Percentiles rank a stretch among this genome's conserved stretches.
These are phyloP conservation scores for Pocillopora grandis DNA, from an alignment of 92 coral and sea anemone species.

Conservation along the genomic window DNA sequence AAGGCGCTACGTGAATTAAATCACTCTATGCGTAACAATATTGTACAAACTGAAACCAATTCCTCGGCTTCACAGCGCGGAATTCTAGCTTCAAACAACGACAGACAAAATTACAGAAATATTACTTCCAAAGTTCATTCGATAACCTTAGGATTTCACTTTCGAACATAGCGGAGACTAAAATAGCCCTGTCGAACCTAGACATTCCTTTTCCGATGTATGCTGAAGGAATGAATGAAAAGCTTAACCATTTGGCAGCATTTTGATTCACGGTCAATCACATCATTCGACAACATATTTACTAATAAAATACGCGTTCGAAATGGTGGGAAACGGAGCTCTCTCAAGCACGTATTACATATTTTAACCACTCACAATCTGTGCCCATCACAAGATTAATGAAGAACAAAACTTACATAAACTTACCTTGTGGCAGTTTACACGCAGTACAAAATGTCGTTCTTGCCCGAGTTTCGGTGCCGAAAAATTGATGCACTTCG, in stretches of 20 bases:
- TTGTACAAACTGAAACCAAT: neutral
- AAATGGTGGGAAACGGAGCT: slow-evolving; percentile 3
- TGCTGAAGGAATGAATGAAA: slow-evolving; percentile 19
- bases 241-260: neutral
- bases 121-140: neutral
- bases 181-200: neutral
- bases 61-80: neutral
- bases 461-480: neutral
- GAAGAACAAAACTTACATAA: neutral
- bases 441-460: neutral
- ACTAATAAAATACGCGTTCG: neutral
- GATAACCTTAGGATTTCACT: neutral
- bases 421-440: neutral
- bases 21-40: neutral
- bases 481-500: neutral
- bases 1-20: slow-evolving; percentile 13
- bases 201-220: neutral
- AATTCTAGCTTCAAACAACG: neutral
- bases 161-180: neutral
- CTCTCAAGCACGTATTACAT: neutral
- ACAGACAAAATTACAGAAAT: neutral
- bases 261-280: slow-evolving; percentile 28
- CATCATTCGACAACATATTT: neutral
- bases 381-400: neutral
- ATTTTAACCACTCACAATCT: neutral